A percentile compares a stretch with the other conserved stretches of the same genome.
Evolutionary conservation across 1,140 invertebrate species (phyloP).

Genomic region (Zophobas morio): DNA sequence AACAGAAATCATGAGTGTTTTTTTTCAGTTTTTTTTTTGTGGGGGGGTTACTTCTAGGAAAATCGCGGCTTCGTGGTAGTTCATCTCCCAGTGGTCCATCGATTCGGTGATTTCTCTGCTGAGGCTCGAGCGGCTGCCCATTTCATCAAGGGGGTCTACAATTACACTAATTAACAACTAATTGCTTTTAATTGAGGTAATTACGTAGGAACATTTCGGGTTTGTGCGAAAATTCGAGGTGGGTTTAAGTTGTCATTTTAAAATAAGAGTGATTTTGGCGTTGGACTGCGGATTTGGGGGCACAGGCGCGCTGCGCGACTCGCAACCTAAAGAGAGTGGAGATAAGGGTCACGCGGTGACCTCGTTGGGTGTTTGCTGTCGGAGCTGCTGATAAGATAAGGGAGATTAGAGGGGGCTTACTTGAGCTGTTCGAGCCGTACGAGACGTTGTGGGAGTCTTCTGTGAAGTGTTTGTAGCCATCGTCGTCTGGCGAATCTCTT

Average conservation of each 20-base stretch:
- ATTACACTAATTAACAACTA: neutral
- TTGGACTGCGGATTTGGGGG: neutral
- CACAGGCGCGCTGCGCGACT: neutral
- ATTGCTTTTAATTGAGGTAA: constrained; percentile 6
- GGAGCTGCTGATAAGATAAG: constrained; percentile 18
- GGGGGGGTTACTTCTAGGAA: constrained; percentile 77
- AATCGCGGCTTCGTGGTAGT: constrained; percentile 92
- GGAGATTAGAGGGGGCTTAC: constrained; percentile 63
- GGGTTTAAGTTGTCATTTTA: neutral
- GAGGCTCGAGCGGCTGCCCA: constrained; percentile 67
- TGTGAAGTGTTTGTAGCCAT: constrained; percentile 73
- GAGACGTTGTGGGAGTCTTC: constrained; percentile 72
- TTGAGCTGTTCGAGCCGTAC: constrained; percentile 72
- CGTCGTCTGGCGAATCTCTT: constrained; percentile 69
- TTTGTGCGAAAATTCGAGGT: too few relatives aligned
- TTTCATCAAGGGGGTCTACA: constrained; percentile 64
- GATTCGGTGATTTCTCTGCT: constrained; percentile 58
- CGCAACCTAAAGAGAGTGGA: neutral
- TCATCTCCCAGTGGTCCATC: constrained; percentile 84
- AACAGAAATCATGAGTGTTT: constrained; percentile 31
- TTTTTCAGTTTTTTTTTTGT: neutral
- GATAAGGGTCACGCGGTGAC: constrained; percentile 1
- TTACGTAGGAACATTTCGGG: constrained; percentile 26
- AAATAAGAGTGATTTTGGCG: neutral
- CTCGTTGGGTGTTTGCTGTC: neutral